Base-by-base conservation (phyloP, 2,797 vertebrate genomes). In the Spheniscus humboldti region DNA sequence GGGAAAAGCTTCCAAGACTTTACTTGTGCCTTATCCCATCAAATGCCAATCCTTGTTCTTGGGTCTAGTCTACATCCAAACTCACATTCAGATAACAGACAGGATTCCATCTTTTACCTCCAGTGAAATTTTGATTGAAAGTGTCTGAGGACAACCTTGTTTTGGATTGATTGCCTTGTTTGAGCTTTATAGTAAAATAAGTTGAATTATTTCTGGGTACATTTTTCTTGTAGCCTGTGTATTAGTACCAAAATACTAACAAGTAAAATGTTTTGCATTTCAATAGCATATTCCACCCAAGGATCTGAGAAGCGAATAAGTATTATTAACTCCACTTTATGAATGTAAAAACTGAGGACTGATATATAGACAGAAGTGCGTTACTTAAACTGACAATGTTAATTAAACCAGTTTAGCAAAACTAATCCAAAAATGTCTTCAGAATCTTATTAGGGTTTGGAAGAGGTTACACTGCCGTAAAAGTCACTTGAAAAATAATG, bases 391-490 rank as follows among this genome's bases (percentile, higher is more conserved):
- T 74, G 74, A 59, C 47, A 68, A 18, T 66, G 10, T 63, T 95
- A 96, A 92, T 94, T 92, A 86, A 95, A 90, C 22, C 25, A 48
- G 39, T 85, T 95, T 41, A 85, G 43, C 82, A 71, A 96, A 95
- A 89, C 82, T 66, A 88, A 81, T 56, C 72, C 24, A 87, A 92
- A 94, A 92, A 73, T 78, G 31, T 76, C 50, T 56, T 78, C 43
- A 67, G 52, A 73, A 78, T 73, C 20, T 72, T 94, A 50, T 71
- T 89, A 55, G 28, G 18, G 22, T 72, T 91, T 81, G 30, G 63
- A 86, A 86, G 71, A 88, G 37, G 50, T 62, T 88, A 64, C 10
- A 6, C 9, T 75, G n/a, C 31, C 30, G 13, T 80, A 91, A 78
- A 94, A 90, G 68, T 91, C 18, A 66, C 60, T 81, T 86, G 53